Base-by-base conservation (phyloP, 2,797 vertebrate genomes). In the Phalloptychus januarius region DNA sequence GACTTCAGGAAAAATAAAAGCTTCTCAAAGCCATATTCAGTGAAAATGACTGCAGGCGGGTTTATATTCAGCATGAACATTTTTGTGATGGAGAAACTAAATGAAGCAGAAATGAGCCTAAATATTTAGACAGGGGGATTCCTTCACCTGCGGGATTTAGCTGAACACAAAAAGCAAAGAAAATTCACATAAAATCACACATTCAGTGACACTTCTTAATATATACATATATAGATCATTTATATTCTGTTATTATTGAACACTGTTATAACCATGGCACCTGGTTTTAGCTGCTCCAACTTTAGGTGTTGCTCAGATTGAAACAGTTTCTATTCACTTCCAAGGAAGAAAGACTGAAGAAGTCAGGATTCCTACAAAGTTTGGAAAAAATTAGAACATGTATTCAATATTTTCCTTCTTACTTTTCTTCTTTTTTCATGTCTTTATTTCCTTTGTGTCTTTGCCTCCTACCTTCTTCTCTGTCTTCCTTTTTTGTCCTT, bases 1-100 rank as follows among this genome's bases (percentile, higher is more conserved):
- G 38, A 82, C 75, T 76, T 75, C 45, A 76, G 71, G 7, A 46
- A 56, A 38, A 11, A 48, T 42, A 58, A 58, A 81, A 50, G 8
- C 0, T 3, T n/a, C 40, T 16, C 0, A 36, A 71, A 74, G 48
- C 74, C 36, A 31, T 48, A 12, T 56, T 48, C 48, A 73, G 79
- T 4, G 71, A 70, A 45, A 18, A 12, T 36, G 80, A 38, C 73
- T 42, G 77, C 56, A 77, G 54, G 40, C 33, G 48, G 40, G n/a
- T 23, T 5, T 71, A 73, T 33, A 74, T 79, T 85, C 71, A 52
- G 65, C 72, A 84, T 5, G 78, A 77, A 76, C 0, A 61, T 79
- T 61, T 83, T 78, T 87, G 83, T 85, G 74, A 85, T 79, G 78
- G 82, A 54, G 83, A 88, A 82, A 83, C 45, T 48, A 36, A 79